These are phyloP conservation scores for Gymnopithys bicolor DNA, from an alignment of 2,797 vertebrate species.

Conservation along the genomic window DNA sequence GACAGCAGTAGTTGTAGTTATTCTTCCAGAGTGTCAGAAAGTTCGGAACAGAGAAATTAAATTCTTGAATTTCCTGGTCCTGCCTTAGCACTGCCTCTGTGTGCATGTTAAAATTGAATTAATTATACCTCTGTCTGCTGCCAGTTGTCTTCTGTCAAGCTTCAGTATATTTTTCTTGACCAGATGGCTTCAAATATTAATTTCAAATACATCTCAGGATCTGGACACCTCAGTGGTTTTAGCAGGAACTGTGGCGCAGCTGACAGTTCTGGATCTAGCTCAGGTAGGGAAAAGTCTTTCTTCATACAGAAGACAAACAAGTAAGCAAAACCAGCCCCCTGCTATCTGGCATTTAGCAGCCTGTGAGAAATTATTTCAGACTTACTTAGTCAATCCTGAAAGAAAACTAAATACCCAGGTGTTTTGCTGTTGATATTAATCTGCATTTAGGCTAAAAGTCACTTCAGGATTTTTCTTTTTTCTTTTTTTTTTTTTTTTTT, in stretches of 20 bases:
- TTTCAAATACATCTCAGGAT: constrained; percentile 38
- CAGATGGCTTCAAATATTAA: constrained; percentile 59
- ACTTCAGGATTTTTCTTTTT: not conserved
- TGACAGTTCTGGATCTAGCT: constrained; percentile 28
- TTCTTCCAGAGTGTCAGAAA: constrained; percentile 65
- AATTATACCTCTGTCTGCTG: constrained; percentile 46
- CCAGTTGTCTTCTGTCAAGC: constrained; percentile 25
- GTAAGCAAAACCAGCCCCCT: not conserved
- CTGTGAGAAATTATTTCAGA: constrained; percentile 27
- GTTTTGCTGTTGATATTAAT: not conserved
- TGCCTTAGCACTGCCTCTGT: constrained; percentile 17
- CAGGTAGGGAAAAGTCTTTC: constrained; percentile 4
- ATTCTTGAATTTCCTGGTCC: constrained; percentile 32
- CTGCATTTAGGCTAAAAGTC: not conserved
- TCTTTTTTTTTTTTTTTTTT: not conserved
- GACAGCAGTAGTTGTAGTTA: constrained; percentile 51
- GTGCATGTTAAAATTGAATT: constrained; percentile 47
- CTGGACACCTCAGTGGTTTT: constrained; percentile 24
- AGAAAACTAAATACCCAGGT: not conserved
- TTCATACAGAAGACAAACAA: constrained; percentile 9
- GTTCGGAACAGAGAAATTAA: constrained; percentile 61
- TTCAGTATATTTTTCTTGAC: constrained; percentile 46
- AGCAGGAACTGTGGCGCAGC: constrained; percentile 14
- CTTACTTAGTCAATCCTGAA: not conserved
- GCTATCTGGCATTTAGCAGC: constrained; percentile 36